A percentile compares a stretch with the other conserved stretches of the same genome.
Evolutionary conservation across 2,797 vertebrate genomes (phyloP).

Genomic region (Synanceia verrucosa): DNA sequence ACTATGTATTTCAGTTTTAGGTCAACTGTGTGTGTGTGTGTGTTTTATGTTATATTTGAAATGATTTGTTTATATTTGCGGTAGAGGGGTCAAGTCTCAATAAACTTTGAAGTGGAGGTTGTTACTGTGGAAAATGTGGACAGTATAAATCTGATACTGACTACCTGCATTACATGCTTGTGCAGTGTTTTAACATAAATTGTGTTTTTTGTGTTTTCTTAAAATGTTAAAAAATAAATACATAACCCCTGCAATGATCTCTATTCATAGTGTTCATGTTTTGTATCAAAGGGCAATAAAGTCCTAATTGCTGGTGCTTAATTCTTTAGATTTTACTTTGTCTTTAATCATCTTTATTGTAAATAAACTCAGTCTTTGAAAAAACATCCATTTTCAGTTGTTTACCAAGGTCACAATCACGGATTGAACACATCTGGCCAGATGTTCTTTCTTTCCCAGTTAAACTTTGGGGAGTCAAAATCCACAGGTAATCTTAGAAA

Average conservation of each 20-base stretch:
- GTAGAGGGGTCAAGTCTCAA: constrained; percentile 36
- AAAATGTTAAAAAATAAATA: not conserved
- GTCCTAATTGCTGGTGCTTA: not conserved
- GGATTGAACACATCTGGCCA: not conserved
- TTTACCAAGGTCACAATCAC: not conserved
- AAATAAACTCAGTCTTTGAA: not conserved
- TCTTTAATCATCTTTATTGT: no score
- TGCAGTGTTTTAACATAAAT: no score
- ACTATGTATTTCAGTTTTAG: not conserved
- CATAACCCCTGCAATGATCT: not conserved
- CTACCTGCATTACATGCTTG: not conserved
- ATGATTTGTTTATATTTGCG: not conserved
- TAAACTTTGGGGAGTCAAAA: not conserved
- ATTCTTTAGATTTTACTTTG: no score
- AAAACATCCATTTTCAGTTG: not conserved
- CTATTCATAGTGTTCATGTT: not conserved
- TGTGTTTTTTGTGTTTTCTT: not conserved
- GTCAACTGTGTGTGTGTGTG: not conserved
- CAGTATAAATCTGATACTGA: no score
- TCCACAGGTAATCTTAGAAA: not conserved
- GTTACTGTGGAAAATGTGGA: not conserved
- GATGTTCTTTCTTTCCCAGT: not conserved
- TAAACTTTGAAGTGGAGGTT: constrained; percentile 69
- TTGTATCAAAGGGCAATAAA: not conserved
- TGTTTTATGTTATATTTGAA: not conserved